Conservation (phyloP, 2,888 invertebrate genomes). For the Clepsis dumicolana region DNA sequence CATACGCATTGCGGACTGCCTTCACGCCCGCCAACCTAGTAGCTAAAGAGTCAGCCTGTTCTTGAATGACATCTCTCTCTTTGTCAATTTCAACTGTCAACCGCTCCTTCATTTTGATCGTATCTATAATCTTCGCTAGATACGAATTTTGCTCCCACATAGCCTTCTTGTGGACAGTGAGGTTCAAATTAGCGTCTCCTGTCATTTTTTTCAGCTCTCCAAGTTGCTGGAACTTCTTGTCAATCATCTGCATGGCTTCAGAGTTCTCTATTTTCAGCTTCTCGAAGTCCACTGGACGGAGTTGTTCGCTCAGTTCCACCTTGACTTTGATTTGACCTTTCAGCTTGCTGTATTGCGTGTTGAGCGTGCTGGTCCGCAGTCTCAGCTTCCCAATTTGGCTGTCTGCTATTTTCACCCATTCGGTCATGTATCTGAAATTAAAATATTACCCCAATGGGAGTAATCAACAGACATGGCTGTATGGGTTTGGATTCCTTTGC, state of each 20-base stretch:
- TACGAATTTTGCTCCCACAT: conserved; percentile 82
- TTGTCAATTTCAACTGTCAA: conserved; percentile 73
- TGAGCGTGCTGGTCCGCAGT: conserved; percentile 84
- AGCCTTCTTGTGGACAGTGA: conserved; percentile 85
- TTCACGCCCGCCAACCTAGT: conserved; percentile 70
- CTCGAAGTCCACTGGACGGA: conserved; percentile 88
- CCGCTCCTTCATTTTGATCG: conserved; percentile 70
- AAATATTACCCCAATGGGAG: too few species aligned
- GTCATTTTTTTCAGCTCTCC: conserved; percentile 86
- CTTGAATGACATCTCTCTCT: conserved; percentile 67
- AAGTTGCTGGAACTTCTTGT: conserved; percentile 82
- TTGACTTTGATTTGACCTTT: conserved; percentile 84
- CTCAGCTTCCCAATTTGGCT: conserved; percentile 86
- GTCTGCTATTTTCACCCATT: conserved; percentile 86
- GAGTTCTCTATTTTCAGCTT: conserved; percentile 87
- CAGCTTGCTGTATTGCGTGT: conserved; percentile 82
- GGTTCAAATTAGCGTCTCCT: conserved; percentile 84
- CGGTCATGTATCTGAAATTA: conserved; percentile 74
- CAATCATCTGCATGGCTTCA: conserved; percentile 80
- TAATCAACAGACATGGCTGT: too few species aligned
- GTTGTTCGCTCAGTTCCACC: conserved; percentile 84
- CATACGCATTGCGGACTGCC: conserved; percentile 71
- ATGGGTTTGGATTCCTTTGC: too few species aligned
- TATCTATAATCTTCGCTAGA: conserved; percentile 69
- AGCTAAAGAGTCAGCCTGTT: conserved; percentile 70